Percentiles rank a stretch among this genome's conserved stretches.
These are phyloP conservation scores for Isichthys henryi DNA, from an alignment of 2,113 vertebrate genomes.

Conservation along the genomic window DNA sequence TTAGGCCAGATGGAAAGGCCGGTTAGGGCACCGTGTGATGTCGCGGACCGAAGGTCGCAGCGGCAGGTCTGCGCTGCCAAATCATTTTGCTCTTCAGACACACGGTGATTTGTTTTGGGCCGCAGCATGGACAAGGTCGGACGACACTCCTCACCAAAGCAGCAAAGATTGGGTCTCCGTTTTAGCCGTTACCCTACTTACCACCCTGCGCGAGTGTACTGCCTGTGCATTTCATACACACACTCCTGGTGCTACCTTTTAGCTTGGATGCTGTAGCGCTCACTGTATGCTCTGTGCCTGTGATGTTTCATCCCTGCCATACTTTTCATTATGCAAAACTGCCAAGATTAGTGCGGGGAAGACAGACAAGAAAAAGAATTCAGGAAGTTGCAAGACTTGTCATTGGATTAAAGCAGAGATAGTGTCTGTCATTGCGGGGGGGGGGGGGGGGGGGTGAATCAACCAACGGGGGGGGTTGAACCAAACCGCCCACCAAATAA, in stretches of 20 bases:
- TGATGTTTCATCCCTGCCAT: slow-evolving; percentile 22
- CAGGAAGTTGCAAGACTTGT: slow-evolving; percentile 13
- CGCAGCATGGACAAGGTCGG: neutral
- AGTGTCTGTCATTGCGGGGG: neutral
- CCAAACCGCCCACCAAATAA: too few species aligned
- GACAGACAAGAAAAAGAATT: neutral
- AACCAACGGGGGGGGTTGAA: too few species aligned
- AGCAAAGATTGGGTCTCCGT: neutral
- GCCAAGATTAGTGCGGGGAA: neutral
- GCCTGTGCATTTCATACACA: neutral
- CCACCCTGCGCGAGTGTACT: neutral
- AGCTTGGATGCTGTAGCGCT: neutral
- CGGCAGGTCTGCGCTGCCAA: neutral
- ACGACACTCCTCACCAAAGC: neutral
- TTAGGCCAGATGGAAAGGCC: neutral
- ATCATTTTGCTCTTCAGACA: neutral
- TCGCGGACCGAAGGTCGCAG: slow-evolving; percentile 20
- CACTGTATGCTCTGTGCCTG: neutral
- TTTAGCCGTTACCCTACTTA: neutral
- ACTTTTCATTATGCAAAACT: slow-evolving; percentile 2
- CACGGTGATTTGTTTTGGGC: neutral
- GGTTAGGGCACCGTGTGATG: slow-evolving; percentile 35
- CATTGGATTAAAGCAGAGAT: neutral
- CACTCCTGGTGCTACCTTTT: neutral
- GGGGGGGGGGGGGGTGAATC: too few species aligned